Base-by-base conservation (phyloP, 2,888 invertebrate species). In the Eristalis pertinax region DNA sequence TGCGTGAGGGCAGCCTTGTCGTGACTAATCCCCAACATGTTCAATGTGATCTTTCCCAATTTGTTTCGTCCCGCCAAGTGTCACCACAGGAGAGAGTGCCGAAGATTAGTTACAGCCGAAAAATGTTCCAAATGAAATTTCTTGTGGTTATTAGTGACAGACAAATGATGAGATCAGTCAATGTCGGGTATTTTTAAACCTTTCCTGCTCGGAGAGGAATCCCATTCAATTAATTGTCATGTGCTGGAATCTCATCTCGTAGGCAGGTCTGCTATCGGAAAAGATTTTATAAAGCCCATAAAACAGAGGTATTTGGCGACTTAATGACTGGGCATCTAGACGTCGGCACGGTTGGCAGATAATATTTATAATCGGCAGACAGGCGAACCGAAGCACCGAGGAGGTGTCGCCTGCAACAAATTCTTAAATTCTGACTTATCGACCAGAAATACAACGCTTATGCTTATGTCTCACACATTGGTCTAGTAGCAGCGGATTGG, bases 1-100 rank as follows among this genome's bases (percentile, higher is more conserved):
- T 41, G 43, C 22, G 13, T 38, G 67, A 13, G 43, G 8, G 11
- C n/a, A 11, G 22, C 22, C 35, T 26, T 69, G 67, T 26, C 56
- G 56, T 69, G 68, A 56, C 56, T 29, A 69, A 58, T 35, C 26
- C 72, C 4, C 24, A 38, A 72, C 38, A 26, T 41, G 60, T 62
- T 56, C 72, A 26, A 72, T 62, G 19, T 72, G 72, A 72, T 72
- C 29, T 62, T 62, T 72, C 29, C n/a, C 72, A 72, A 72, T 72
- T 72, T 63, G 62, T 63, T 72, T 70, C 38, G 8, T 1, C 1
- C 13, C 60, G 26, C n/a, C 41, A 43, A 29, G 29, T 72, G 62
- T 72, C 72, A 72, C 72, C 62, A 63, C 24, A 10, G 29, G 19
- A 60, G 41, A n/a, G 24, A 24, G 8, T 7, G 19, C 19, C 19